These are phyloP conservation scores for Zoanthus sansibaricus DNA, from an alignment of 92 coral and sea anemone genomes.

Conservation along the genomic window DNA sequence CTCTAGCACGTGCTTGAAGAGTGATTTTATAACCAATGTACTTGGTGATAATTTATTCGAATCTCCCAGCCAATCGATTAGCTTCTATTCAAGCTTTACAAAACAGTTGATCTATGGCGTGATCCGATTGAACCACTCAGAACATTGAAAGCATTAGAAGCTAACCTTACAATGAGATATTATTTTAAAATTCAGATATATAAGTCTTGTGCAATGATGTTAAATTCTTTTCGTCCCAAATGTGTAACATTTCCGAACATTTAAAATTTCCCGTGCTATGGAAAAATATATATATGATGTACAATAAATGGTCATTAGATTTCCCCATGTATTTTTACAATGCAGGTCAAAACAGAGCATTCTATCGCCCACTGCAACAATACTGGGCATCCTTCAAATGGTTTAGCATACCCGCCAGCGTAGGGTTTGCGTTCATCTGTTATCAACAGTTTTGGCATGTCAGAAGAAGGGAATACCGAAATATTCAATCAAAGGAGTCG, in stretches of 20 bases:
- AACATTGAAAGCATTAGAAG: background rate
- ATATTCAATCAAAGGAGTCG: conserved; percentile 56
- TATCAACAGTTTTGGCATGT: conserved; percentile 91
- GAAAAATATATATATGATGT: conserved; percentile 17
- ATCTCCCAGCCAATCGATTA: background rate
- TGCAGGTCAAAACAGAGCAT: conserved; percentile 18
- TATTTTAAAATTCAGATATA: background rate
- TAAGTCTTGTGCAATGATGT: conserved; percentile 7
- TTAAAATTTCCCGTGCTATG: conserved; percentile 17
- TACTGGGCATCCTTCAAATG: conserved; percentile 82
- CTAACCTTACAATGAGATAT: background rate
- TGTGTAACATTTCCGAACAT: conserved; percentile 26
- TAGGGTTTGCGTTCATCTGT: conserved; percentile 95
- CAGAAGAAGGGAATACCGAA: conserved; percentile 77
- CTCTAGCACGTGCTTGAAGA: conserved; percentile 9
- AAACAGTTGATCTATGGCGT: conserved; percentile 25
- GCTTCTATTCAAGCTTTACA: conserved; percentile 17
- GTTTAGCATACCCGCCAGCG: conserved; percentile 98
- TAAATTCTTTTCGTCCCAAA: background rate
- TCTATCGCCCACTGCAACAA: conserved; percentile 27
- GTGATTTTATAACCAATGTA: background rate
- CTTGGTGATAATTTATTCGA: conserved; percentile 21
- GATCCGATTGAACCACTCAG: conserved; percentile 42
- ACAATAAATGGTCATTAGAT: conserved; percentile 13
- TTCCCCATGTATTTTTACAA: conserved; percentile 6